These are phyloP conservation scores for Leptinotarsa defecta DNA, from an alignment of 1,140 invertebrate species.

Conservation along the genomic window DNA sequence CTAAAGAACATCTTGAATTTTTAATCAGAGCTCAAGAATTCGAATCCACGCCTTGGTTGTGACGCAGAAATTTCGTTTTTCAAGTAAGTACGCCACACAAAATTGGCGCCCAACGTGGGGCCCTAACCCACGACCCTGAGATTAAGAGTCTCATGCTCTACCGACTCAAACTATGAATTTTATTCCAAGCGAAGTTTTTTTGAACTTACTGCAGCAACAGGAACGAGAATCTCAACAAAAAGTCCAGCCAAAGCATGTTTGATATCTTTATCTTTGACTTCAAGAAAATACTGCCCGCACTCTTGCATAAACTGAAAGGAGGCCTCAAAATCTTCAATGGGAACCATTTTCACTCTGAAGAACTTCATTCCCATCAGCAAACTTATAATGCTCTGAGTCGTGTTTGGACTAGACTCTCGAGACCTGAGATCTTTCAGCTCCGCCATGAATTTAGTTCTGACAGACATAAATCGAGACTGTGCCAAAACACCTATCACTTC, in stretches of 20 bases:
- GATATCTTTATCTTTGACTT: slow-evolving; percentile 98
- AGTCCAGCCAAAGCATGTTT: slow-evolving; percentile 97
- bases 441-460: slow-evolving; percentile 89
- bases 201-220: slow-evolving; percentile 88
- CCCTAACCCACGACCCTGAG: too few relatives aligned
- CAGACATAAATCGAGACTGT: slow-evolving; percentile 90
- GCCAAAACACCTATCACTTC: slow-evolving; percentile 98
- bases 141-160: too few relatives aligned
- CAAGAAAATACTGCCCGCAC: slow-evolving; percentile 96
- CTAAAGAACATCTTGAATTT: too few relatives aligned
- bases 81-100: too few relatives aligned
- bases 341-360: slow-evolving; percentile 94
- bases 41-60: too few relatives aligned
- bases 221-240: slow-evolving; percentile 98
- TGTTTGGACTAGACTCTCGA: slow-evolving; percentile 86
- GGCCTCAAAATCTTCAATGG: slow-evolving; percentile 98
- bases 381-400: slow-evolving; percentile 94
- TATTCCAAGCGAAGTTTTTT: background rate
- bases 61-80: too few relatives aligned
- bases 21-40: too few relatives aligned
- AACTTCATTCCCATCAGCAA: slow-evolving; percentile 99
- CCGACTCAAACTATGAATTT: too few relatives aligned
- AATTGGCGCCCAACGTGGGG: too few relatives aligned
- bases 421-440: slow-evolving; percentile 89
- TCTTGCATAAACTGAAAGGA: slow-evolving; percentile 99